These are phyloP conservation scores for Lasioglossum villosulum DNA, from an alignment of 2,888 invertebrate genomes.

Conservation along the genomic window DNA sequence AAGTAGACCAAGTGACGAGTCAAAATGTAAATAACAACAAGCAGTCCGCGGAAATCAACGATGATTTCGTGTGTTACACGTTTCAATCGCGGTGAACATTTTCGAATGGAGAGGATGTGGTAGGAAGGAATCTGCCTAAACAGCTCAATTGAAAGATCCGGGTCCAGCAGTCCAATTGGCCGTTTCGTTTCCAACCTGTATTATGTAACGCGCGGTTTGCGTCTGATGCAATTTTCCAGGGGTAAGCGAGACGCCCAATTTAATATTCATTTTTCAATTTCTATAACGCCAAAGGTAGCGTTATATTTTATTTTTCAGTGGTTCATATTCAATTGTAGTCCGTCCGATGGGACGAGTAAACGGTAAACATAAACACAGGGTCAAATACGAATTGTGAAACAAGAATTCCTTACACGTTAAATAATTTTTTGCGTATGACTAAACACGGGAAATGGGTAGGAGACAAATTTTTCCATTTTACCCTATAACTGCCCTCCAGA, in stretches of 20 bases:
- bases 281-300: not conserved
- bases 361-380: not conserved
- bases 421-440: too few relatives aligned
- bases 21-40: not conserved
- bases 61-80: not conserved
- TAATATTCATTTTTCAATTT: not conserved
- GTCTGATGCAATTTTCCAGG: not conserved
- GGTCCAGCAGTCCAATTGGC: conserved; percentile 9
- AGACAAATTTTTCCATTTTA: too few relatives aligned
- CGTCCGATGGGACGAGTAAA: not conserved
- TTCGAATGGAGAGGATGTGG: conserved; percentile 6
- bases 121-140: conserved; percentile 13
- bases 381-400: not conserved
- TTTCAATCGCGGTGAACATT: not conserved
- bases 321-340: not conserved
- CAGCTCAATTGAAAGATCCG: conserved; percentile 18
- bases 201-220: not conserved
- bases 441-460: too few relatives aligned
- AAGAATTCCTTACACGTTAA: not conserved
- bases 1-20: not conserved
- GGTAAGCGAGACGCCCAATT: not conserved
- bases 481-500: too few relatives aligned
- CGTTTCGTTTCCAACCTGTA: conserved; percentile 7
- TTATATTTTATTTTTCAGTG: not conserved
- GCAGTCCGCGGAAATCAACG: not conserved